Evolutionary conservation across 2,888 invertebrate genomes (phyloP).

Genomic region (Pedicia rivosa): DNA sequence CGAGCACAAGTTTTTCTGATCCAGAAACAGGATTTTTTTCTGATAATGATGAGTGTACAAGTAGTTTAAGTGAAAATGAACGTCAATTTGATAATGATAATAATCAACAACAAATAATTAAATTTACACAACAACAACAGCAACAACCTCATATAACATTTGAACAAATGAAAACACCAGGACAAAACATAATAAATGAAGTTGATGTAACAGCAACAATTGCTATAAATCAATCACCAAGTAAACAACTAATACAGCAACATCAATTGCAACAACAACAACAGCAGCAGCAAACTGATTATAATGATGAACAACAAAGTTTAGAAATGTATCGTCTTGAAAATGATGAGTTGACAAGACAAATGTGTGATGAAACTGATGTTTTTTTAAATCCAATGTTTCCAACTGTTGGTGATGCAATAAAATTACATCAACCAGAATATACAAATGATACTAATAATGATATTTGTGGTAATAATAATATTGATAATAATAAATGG

Average conservation of each 20-base stretch:
- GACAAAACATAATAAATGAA: not conserved
- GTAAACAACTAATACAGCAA: constrained; percentile 32
- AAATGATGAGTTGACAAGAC: not conserved
- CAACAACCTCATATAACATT: too few relatives aligned
- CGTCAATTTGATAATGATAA: constrained; percentile 31
- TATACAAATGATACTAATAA: constrained; percentile 12
- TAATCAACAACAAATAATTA: too few relatives aligned
- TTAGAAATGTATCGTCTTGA: constrained; percentile 13
- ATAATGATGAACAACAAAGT: constrained; percentile 15
- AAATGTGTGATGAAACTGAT: constrained; percentile 9
- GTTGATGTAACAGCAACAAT: constrained; percentile 17
- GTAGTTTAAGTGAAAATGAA: constrained; percentile 14
- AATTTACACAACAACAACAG: too few relatives aligned
- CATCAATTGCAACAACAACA: constrained; percentile 3
- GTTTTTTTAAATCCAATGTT: constrained; percentile 15
- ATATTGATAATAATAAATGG: not conserved
- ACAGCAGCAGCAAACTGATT: constrained; percentile 13
- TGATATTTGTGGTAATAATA: constrained; percentile 12
- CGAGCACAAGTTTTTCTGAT: constrained; percentile 37
- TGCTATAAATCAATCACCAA: constrained; percentile 31
- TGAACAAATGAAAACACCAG: not conserved
- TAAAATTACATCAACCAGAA: constrained; percentile 12
- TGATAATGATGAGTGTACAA: constrained; percentile 20
- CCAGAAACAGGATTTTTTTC: constrained; percentile 40
- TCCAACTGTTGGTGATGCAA: constrained; percentile 16